Percentiles rank a stretch among this genome's conserved stretches.
phyloP scores from a whole-genome alignment of 2,113 vertebrate genomes.

The Meleagris gallopavo region DNA sequence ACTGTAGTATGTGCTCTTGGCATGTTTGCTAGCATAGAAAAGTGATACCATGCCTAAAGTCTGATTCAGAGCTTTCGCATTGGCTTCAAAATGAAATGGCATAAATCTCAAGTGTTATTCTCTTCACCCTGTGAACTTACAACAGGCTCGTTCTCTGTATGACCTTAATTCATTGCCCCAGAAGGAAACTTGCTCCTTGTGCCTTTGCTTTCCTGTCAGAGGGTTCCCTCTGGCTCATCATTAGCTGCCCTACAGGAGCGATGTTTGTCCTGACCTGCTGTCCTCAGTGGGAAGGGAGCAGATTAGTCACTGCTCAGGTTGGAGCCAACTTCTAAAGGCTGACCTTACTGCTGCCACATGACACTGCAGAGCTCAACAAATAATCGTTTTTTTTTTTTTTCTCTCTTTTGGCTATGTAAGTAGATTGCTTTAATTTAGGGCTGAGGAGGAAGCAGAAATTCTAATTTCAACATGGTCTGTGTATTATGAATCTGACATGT shows the following conservation, averaged over 20 bases:
- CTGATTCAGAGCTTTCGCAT: not conserved
- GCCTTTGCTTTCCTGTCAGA: not conserved
- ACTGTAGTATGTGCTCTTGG: not conserved
- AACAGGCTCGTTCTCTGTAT: not conserved
- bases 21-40: not conserved
- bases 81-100: not conserved
- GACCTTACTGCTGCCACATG: not conserved
- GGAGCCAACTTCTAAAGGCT: not conserved
- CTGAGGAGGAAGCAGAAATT: not conserved
- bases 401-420: fast-evolving
- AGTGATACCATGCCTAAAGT: not conserved
- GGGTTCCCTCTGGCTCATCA: not conserved
- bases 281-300: not conserved
- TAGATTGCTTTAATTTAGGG: not conserved
- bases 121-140: not conserved
- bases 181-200: not conserved
- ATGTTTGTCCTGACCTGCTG: not conserved
- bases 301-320: not conserved
- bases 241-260: not conserved
- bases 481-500: not conserved
- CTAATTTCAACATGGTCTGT: not conserved
- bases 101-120: not conserved
- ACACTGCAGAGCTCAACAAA: not conserved
- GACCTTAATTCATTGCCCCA: not conserved
- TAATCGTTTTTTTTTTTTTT: not conserved